Percentiles rank a stretch among this genome's conserved stretches.
These are phyloP conservation scores for Belonocnema kinseyi DNA, from an alignment of 1,140 invertebrate genomes.

Conservation along the genomic window DNA sequence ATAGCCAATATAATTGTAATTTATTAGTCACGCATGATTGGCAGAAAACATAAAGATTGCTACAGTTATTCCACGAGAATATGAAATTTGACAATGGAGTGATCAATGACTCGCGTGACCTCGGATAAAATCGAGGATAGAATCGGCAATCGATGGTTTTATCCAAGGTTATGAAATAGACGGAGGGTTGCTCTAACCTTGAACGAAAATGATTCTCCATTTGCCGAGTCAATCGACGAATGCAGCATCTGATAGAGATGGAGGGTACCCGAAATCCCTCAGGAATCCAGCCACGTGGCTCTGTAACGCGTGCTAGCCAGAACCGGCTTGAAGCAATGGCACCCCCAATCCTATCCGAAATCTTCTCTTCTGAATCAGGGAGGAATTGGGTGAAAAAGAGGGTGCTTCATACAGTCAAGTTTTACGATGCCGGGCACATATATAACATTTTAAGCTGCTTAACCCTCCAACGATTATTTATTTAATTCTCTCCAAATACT, in stretches of 20 bases:
- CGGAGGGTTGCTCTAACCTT: not conserved
- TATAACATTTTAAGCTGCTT: no score
- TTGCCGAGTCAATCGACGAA: slow-evolving; percentile 1
- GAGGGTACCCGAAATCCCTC: not conserved
- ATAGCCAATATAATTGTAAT: slow-evolving; percentile 1
- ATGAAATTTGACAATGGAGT: not conserved
- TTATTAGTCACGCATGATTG: slow-evolving; percentile 2
- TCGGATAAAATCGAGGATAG: not conserved
- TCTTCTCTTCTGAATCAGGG: no score
- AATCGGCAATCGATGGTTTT: slow-evolving; percentile 2
- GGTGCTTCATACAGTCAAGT: no score
- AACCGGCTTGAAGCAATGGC: no score
- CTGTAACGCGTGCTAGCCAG: not conserved
- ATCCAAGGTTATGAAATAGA: not conserved
- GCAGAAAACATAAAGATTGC: not conserved
- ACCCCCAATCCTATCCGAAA: no score
- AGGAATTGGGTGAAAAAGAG: no score
- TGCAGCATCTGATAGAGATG: not conserved
- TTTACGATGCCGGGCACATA: no score
- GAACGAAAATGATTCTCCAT: not conserved
- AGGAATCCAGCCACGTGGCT: slow-evolving; percentile 1
- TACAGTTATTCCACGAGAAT: not conserved
- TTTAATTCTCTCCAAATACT: no score
- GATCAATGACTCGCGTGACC: slow-evolving; percentile 3
- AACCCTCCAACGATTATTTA: no score